Conservation (phyloP, 2,888 invertebrate species). For the Cerceris rybyensis region DNA sequence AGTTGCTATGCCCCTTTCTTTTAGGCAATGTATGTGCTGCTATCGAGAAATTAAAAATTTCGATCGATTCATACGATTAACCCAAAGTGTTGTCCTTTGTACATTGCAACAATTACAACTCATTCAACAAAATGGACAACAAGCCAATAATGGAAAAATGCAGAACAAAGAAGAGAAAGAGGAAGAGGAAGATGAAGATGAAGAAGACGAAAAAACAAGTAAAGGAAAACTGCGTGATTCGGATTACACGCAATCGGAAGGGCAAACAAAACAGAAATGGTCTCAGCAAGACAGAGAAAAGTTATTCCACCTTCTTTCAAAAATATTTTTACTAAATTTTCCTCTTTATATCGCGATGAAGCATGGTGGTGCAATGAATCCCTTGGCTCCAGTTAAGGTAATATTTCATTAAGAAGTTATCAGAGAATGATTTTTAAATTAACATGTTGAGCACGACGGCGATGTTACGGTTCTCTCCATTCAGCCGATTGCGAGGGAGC, state of each 20-base stretch:
- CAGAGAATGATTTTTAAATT: not conserved
- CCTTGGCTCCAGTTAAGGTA: conserved; percentile 79
- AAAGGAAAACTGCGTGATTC: conserved; percentile 64
- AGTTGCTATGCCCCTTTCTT: conserved; percentile 22
- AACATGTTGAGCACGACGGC: no score
- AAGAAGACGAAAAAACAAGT: conserved; percentile 78
- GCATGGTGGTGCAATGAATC: conserved; percentile 86
- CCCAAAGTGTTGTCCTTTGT: conserved; percentile 93
- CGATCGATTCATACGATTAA: conserved; percentile 93
- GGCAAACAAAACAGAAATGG: conserved; percentile 83
- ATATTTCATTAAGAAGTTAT: conserved; percentile 10
- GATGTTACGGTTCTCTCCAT: no score
- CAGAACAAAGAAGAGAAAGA: conserved; percentile 75
- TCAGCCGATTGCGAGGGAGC: not conserved
- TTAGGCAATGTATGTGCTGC: conserved; percentile 97
- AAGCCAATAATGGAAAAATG: conserved; percentile 76
- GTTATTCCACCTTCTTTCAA: conserved; percentile 93
- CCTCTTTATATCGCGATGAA: conserved; percentile 94
- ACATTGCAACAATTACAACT: conserved; percentile 92
- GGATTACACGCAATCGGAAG: conserved; percentile 61
- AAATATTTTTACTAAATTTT: conserved; percentile 94
- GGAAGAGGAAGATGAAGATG: conserved; percentile 76
- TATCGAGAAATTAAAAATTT: conserved; percentile 96
- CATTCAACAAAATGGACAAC: conserved; percentile 82
- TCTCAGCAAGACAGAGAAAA: conserved; percentile 93